Conservation (phyloP, 2,888 invertebrate genomes). For the Pristionchus maxplancki region DNA sequence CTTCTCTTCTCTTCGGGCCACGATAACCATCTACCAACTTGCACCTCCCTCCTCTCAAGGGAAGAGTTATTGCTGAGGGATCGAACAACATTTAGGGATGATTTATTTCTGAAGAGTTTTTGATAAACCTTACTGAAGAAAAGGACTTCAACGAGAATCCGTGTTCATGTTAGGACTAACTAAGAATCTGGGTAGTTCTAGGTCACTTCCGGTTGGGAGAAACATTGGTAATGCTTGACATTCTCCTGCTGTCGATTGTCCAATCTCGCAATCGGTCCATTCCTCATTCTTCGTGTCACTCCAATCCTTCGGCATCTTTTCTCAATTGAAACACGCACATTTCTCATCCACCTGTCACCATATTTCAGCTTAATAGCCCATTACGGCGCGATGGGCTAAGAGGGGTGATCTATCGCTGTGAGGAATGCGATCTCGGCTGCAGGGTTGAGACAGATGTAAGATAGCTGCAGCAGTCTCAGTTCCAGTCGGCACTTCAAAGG, state of each 20-base stretch:
- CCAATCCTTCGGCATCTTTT: neutral
- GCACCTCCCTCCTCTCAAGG: neutral
- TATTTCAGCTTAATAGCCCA: conserved; percentile 43
- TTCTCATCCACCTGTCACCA: conserved; percentile 48
- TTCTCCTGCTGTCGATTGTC: neutral
- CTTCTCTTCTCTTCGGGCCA: neutral
- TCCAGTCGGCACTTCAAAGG: neutral
- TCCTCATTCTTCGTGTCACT: neutral
- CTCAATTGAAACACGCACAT: conserved; percentile 23
- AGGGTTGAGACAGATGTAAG: neutral
- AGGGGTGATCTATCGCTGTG: neutral
- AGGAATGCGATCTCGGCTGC: neutral
- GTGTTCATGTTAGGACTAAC: too few species aligned
- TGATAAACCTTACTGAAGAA: too few species aligned
- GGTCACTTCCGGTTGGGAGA: too few species aligned
- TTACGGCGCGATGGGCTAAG: neutral
- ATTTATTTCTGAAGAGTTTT: neutral
- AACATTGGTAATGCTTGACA: neutral
- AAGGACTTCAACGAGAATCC: too few species aligned
- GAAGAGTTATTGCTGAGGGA: neutral
- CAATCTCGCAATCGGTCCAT: neutral
- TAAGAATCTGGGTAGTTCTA: too few species aligned
- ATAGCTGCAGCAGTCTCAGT: neutral
- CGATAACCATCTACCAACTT: conserved; percentile 4
- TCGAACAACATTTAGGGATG: neutral